Base-by-base conservation (phyloP, 1,140 invertebrate species). In the Rhyacophila brunnea region DNA sequence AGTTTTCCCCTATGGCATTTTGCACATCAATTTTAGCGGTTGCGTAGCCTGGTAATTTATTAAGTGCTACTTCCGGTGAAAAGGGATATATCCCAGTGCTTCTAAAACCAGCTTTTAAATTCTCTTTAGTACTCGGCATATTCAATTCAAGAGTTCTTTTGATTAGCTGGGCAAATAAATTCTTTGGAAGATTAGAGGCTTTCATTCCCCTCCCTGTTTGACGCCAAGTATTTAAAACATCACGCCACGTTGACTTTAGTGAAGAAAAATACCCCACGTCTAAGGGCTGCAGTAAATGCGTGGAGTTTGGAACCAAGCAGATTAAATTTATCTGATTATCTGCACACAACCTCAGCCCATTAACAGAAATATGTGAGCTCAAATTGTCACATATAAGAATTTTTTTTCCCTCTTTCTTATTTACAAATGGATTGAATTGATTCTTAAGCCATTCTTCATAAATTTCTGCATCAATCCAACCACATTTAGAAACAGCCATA, bases 401-500 rank as follows among this genome's bases (percentile, higher is more conserved):
- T 28, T 9, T 14, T n/a, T 53, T 52, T 23, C 49, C 58, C 36
- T 53, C 50, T 46, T 53, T 43, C 38, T 60, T 44, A 10, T 34
- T n/a, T 14, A 45, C 51, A 14, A 32, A 7, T 42, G 50, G 51
- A 11, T 53, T 11, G 38, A 60, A 60, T 40, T 54, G 58, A 1
- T 35, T 38, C 40, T 49, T 28, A 4, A 60, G 38, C 51, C 58
- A 60, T 11, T 60, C 58, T 42, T 60, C 58, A 43, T 54, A 60
- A 34, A 43, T 55, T n/a, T 19, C 11, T 4, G 40, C 1, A 48
- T 54, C 51, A 36, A 60, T 60, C 51, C 58, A 54, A 3, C 58
- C 58, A 47, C 20, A 44, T 46, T 64, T 45, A n/a, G n/a, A n/a
- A n/a, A n/a, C n/a, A n/a, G n/a, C n/a, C n/a, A n/a, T n/a, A n/a